A percentile compares a stretch with the other conserved stretches of the same genome.
Conservation (phyloP, 2,113 vertebrate species). For the Ia io region DNA sequence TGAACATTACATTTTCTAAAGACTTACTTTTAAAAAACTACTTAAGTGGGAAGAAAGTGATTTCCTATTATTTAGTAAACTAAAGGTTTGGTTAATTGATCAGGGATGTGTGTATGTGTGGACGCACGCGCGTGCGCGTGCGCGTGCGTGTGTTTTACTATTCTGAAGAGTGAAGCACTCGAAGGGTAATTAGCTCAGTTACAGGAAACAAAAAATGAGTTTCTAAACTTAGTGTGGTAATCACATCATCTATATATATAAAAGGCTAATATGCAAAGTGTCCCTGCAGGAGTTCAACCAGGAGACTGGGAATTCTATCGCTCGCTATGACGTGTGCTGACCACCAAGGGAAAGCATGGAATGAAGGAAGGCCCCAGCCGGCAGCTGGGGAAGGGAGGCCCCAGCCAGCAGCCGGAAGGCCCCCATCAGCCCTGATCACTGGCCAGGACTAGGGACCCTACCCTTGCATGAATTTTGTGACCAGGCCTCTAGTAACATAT, state of each 20-base stretch:
- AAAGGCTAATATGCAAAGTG: too few relatives aligned
- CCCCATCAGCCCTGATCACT: too few relatives aligned
- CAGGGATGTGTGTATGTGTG: not conserved
- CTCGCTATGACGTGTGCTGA: too few relatives aligned
- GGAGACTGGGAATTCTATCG: too few relatives aligned
- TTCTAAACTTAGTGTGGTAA: not conserved
- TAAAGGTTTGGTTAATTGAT: not conserved
- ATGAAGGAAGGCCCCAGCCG: too few relatives aligned
- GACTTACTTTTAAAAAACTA: not conserved
- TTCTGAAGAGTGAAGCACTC: not conserved
- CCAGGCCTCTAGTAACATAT: not conserved
- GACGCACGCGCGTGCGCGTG: not conserved
- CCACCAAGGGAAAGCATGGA: too few relatives aligned
- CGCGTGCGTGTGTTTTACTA: not conserved
- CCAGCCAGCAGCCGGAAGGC: too few relatives aligned
- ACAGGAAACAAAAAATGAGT: not conserved
- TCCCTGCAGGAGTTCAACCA: too few relatives aligned
- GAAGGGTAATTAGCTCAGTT: not conserved
- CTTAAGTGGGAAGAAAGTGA: not conserved
- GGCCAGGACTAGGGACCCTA: too few relatives aligned
- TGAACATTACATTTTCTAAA: not conserved
- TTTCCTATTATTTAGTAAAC: not conserved
- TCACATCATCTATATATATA: not conserved
- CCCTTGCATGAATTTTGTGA: too few relatives aligned
- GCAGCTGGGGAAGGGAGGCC: too few relatives aligned